Conservation (phyloP, 2,113 vertebrate species). For the Dromas ardeola region DNA sequence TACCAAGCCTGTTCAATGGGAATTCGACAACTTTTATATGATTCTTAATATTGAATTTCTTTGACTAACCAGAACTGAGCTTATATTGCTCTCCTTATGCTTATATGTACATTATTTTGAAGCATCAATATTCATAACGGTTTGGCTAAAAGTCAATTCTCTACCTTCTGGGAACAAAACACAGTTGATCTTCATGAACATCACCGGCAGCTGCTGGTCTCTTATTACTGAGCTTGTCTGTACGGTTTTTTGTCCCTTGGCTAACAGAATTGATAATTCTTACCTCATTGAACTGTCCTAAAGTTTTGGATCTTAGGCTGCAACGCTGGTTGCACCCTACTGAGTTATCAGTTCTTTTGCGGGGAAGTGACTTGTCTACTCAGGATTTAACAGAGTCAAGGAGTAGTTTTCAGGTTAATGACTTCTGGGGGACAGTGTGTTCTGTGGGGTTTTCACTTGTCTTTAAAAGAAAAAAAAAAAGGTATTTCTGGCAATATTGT, state of each 20-base stretch:
- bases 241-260: background rate
- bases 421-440: background rate
- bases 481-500: background rate
- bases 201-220: background rate
- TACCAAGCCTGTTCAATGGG: background rate
- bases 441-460: background rate
- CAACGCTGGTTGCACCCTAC: fast-evolving
- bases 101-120: background rate
- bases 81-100: background rate
- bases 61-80: background rate
- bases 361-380: background rate
- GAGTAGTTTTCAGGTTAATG: background rate
- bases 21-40: background rate
- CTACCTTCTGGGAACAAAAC: background rate
- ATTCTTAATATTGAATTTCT: background rate
- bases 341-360: background rate
- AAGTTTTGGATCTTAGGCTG: background rate
- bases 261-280: background rate
- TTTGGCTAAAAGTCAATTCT: background rate
- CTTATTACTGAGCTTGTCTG: background rate
- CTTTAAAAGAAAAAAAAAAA: background rate
- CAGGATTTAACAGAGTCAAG: background rate
- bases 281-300: background rate
- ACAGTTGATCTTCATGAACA: background rate
- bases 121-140: background rate